A percentile compares a stretch with the other conserved stretches of the same genome.
phyloP scores from a whole-genome alignment of 2,113 vertebrate genomes.

The Etheostoma cragini region DNA sequence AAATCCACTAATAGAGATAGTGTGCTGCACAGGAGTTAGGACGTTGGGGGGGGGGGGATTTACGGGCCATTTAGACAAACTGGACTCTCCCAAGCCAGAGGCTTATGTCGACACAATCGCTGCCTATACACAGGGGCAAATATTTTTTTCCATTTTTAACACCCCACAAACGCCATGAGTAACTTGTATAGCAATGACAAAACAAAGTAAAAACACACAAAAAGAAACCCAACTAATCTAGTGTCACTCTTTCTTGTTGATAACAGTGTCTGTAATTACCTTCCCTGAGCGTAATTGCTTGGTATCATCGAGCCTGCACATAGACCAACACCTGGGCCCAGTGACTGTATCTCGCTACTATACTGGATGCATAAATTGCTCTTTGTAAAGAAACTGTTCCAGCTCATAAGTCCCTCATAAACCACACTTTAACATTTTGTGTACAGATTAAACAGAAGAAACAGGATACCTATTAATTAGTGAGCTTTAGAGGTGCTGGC shows the following conservation, averaged over 20 bases:
- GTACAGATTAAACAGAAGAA: not conserved
- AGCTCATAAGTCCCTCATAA: not conserved
- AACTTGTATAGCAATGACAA: not conserved
- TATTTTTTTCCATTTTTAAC: not conserved
- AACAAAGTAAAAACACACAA: no score
- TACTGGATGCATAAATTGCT: not conserved
- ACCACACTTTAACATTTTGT: not conserved
- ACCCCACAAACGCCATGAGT: not conserved
- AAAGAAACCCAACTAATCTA: not conserved
- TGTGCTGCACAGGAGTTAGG: not conserved
- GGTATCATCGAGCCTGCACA: not conserved
- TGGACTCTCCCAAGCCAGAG: not conserved
- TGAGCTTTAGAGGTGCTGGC: not conserved
- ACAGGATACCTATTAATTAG: not conserved
- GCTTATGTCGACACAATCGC: not conserved
- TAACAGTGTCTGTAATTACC: not conserved
- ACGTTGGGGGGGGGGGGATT: not conserved
- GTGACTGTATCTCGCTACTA: not conserved
- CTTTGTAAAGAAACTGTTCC: not conserved
- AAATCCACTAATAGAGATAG: constrained; percentile 8
- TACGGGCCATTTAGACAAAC: not conserved
- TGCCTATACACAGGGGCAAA: not conserved
- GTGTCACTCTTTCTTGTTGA: not conserved
- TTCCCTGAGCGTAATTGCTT: not conserved
- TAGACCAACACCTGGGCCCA: not conserved